Conservation (phyloP, 2,888 invertebrate genomes). For the Eristalinus sepulchralis region DNA sequence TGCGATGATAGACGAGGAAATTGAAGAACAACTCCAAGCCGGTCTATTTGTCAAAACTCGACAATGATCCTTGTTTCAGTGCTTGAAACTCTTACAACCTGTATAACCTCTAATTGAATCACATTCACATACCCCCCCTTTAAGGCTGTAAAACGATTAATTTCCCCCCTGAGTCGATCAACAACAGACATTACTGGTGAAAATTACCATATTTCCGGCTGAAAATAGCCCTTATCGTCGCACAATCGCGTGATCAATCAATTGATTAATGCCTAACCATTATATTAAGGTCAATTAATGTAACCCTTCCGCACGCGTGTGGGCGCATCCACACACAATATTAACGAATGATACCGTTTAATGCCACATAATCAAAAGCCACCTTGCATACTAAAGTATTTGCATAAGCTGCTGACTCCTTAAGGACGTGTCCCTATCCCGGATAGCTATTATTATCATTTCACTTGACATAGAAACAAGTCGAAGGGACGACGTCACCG, state of each 20-base stretch:
- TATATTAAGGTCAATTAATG: constrained; percentile 49
- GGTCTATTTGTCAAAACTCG: too few relatives aligned
- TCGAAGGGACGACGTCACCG: background rate
- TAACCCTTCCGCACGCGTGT: constrained; percentile 2
- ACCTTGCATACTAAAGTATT: constrained; percentile 46
- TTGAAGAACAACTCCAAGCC: too few relatives aligned
- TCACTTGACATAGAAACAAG: constrained; percentile 65
- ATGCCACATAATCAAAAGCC: constrained; percentile 58
- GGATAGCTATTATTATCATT: constrained; percentile 61
- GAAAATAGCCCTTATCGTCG: background rate
- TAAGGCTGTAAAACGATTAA: background rate
- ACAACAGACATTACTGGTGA: background rate
- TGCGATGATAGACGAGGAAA: too few relatives aligned
- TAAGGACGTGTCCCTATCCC: constrained; percentile 43
- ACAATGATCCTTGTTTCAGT: too few relatives aligned
- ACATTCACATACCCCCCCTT: background rate
- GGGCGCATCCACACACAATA: constrained; percentile 8
- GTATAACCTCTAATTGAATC: background rate
- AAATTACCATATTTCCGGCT: background rate
- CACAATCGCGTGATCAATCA: constrained; percentile 34
- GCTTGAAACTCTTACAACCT: too few relatives aligned
- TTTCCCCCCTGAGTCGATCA: background rate
- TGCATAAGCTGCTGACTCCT: constrained; percentile 46
- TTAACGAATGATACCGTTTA: constrained; percentile 53
- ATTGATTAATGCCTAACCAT: constrained; percentile 35